Percentiles rank a stretch among this genome's conserved stretches.
These are phyloP conservation scores for Puntigrus tetrazona DNA, from an alignment of 2,113 vertebrate genomes.

Conservation along the genomic window DNA sequence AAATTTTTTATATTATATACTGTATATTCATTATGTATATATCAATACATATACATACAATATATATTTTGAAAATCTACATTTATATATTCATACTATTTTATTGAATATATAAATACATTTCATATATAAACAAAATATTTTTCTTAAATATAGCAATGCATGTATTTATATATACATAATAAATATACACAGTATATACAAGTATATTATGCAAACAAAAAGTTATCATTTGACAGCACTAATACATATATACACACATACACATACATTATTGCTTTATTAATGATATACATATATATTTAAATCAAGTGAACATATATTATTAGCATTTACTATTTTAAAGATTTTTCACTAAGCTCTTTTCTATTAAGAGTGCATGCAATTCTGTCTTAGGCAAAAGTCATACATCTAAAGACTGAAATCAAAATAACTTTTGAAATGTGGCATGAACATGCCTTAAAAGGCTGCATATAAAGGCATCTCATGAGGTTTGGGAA, in stretches of 20 bases:
- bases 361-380: neutral
- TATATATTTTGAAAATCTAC: too few relatives aligned
- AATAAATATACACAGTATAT: too few relatives aligned
- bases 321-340: neutral
- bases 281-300: neutral
- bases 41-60: too few relatives aligned
- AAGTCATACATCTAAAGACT: neutral
- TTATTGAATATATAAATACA: too few relatives aligned
- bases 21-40: too few relatives aligned
- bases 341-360: neutral
- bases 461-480: neutral
- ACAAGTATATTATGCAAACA: too few relatives aligned
- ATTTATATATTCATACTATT: too few relatives aligned
- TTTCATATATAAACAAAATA: too few relatives aligned
- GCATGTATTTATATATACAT: too few relatives aligned
- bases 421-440: neutral
- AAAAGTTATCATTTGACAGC: too few relatives aligned
- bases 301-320: neutral
- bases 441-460: neutral
- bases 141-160: too few relatives aligned
- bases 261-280: neutral
- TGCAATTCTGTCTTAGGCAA: neutral
- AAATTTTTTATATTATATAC: too few relatives aligned
- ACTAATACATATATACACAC: accelerated
- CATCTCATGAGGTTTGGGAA: neutral